A percentile compares a stretch with the other conserved stretches of the same genome.
These are phyloP conservation scores for Coleophora flavipennella DNA, from an alignment of 2,888 invertebrate species.

Conservation along the genomic window DNA sequence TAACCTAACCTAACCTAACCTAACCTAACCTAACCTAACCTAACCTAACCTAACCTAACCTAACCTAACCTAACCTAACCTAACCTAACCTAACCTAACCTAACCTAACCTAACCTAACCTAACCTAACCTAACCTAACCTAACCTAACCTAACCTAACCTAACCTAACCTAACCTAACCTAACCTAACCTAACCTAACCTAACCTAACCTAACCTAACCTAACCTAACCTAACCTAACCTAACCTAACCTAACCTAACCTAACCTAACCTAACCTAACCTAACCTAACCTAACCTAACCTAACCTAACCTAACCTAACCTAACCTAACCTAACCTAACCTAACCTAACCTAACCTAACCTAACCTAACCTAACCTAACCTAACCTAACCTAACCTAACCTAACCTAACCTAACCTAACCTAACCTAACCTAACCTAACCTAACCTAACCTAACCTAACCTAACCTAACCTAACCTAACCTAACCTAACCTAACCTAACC, in stretches of 20 bases:
- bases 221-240: slow-evolving; percentile 10
- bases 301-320: slow-evolving; percentile 8
- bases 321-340: slow-evolving; percentile 6
- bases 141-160: slow-evolving; percentile 10
- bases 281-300: slow-evolving; percentile 5
- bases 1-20: slow-evolving; percentile 7
- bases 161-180: slow-evolving; percentile 8
- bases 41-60: slow-evolving; percentile 4
- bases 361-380: slow-evolving; percentile 6
- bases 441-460: no score
- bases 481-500: no score
- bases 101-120: slow-evolving; percentile 12
- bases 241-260: slow-evolving; percentile 8
- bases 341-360: slow-evolving; percentile 4
- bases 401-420: slow-evolving; percentile 9
- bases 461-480: no score
- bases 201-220: slow-evolving; percentile 14
- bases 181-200: slow-evolving; percentile 13
- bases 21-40: slow-evolving; percentile 8
- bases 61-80: slow-evolving; percentile 10
- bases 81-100: slow-evolving; percentile 9
- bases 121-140: slow-evolving; percentile 11
- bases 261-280: slow-evolving; percentile 10
- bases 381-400: slow-evolving; percentile 8
- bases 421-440: no score